Conservation (phyloP, 2,888 invertebrate species). For the Acronicta psi region DNA sequence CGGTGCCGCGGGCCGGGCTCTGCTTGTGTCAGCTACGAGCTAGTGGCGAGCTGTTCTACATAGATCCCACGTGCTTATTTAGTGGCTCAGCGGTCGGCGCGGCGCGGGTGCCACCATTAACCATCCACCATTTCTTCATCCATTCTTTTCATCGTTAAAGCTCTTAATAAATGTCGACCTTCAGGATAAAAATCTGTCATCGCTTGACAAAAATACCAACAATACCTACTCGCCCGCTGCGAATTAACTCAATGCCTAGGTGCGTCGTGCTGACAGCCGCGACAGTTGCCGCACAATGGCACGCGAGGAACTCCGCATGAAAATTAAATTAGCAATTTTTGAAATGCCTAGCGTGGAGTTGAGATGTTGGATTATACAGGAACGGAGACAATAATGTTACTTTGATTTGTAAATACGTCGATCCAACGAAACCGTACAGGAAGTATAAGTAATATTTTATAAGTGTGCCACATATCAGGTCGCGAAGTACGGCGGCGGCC, state of each 20-base stretch:
- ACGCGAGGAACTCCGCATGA: slow-evolving; percentile 17
- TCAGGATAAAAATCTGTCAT: slow-evolving; percentile 9
- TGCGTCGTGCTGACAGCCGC: slow-evolving; percentile 20
- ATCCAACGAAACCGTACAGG: slow-evolving; percentile 24
- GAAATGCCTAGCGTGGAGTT: slow-evolving; percentile 12
- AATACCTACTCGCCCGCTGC: slow-evolving; percentile 1
- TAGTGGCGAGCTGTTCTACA: neutral
- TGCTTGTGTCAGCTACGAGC: too few relatives aligned
- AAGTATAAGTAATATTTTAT: slow-evolving; percentile 6
- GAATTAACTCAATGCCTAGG: slow-evolving; percentile 24
- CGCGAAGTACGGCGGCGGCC: slow-evolving; percentile 16
- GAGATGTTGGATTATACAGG: slow-evolving; percentile 11
- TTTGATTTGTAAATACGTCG: slow-evolving; percentile 9
- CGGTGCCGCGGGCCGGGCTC: neutral
- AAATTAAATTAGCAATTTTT: slow-evolving; percentile 43
- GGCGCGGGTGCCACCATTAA: slow-evolving; percentile 12
- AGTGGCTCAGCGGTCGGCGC: slow-evolving; percentile 27
- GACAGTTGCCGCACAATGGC: slow-evolving; percentile 13
- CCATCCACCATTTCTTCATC: slow-evolving; percentile 4
- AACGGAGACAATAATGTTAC: neutral
- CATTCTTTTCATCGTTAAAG: too few relatives aligned
- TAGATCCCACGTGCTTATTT: neutral
- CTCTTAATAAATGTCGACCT: slow-evolving; percentile 11
- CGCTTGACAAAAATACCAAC: slow-evolving; percentile 10
- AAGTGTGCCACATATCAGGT: slow-evolving; percentile 1